Evolutionary conservation across 2,888 invertebrate species (phyloP).

Genomic region (Phoenoteleia sp.): DNA sequence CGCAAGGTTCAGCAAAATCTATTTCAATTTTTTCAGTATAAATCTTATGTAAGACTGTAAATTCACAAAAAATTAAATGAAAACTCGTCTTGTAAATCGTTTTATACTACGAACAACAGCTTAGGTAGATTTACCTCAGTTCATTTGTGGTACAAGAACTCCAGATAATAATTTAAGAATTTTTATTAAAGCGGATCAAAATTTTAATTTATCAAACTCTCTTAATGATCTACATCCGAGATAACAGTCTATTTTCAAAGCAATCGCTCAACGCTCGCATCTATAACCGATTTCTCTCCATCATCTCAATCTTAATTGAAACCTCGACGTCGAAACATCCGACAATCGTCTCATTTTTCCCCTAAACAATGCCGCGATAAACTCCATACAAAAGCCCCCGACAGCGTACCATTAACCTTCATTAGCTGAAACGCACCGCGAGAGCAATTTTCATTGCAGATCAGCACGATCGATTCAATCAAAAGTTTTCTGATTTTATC

Average conservation of each 20-base stretch:
- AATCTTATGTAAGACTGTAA: too few species aligned
- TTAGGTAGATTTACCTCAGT: too few species aligned
- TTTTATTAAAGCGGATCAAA: too few species aligned
- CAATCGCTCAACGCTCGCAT: neutral
- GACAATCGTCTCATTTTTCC: neutral
- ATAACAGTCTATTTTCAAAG: neutral
- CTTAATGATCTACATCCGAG: neutral
- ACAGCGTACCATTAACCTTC: constrained; percentile 45
- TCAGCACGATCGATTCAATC: constrained; percentile 31
- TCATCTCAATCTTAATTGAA: neutral
- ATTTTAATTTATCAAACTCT: neutral
- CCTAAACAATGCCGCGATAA: constrained; percentile 15
- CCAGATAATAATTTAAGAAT: too few species aligned
- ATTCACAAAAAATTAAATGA: too few species aligned
- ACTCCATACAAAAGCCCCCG: neutral
- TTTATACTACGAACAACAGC: too few species aligned
- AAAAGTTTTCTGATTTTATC: constrained; percentile 57
- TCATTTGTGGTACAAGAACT: too few species aligned
- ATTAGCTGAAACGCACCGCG: constrained; percentile 32
- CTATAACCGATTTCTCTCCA: neutral
- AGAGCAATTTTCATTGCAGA: constrained; percentile 34
- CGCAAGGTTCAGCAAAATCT: too few species aligned
- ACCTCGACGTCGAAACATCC: neutral
- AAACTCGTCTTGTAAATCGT: too few species aligned
- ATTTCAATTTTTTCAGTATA: too few species aligned